Evolutionary conservation across 2,113 vertebrate species (phyloP), one percentile per base, ranked within the genome.

Genomic region (Mesembrinibis cayennensis): DNA sequence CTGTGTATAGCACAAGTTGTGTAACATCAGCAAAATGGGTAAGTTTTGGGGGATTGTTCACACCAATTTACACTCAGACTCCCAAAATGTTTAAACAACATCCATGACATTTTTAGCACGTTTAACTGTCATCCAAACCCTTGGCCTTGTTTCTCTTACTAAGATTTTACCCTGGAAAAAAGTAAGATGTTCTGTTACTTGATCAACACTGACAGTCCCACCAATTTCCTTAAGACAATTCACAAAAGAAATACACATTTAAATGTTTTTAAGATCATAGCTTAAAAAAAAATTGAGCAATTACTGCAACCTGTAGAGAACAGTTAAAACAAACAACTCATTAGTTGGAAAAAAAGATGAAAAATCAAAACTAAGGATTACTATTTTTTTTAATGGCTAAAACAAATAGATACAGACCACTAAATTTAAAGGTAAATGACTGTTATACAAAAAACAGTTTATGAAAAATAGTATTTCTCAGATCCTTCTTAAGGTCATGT

Each of bases 311-410:
- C 50, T 78, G 55, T 72, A 56, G 25, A 73, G 18, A 91, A 86
- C 11, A 47, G 11, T 34, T 67, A 56, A 83, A 76, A 70, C 5
- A 63, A 88, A 36, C 20, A 82, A 38, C 25, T 94, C 25, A 23
- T 66, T 49, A 61, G 21, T 3, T 47, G 20, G 3, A 3, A 20
- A 8, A 44, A n/a, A 52, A 2, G 4, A 0, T 11, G 36, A 7
- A 40, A 29, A 40, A 30, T 12, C 11, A 77, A 83, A 88, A 55
- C 32, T 20, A 71, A 63, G 25, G 23, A 78, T 74, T 66, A 62
- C 29, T 73, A 26, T 30, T 71, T 40, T 18, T 84, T 92, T 74
- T 61, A 87, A 71, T 17, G 21, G 50, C 19, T 81, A 78, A 29
- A 19, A 59, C 29, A 83, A 72, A 93, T 0, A 95, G 26, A 65